These are phyloP conservation scores for Aspidiotus rigidus DNA, from an alignment of 2,888 invertebrate species.

Conservation along the genomic window DNA sequence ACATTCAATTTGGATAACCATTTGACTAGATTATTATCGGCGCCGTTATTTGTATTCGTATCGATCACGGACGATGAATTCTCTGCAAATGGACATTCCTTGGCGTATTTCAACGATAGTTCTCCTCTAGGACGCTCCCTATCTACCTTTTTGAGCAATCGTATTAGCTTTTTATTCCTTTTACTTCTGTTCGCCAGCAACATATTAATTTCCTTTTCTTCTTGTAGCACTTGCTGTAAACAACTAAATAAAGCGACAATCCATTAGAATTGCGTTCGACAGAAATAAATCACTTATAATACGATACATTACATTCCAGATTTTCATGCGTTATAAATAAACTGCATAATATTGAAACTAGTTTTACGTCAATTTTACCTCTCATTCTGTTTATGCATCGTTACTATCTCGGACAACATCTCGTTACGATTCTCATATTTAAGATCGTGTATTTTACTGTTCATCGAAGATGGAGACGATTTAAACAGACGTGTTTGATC, in stretches of 20 bases:
- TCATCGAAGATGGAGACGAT: no score
- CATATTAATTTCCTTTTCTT: slow-evolving; percentile 23
- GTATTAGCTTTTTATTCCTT: slow-evolving; percentile 20
- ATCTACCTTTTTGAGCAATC: slow-evolving; percentile 6
- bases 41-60: slow-evolving; percentile 4
- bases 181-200: slow-evolving; percentile 10
- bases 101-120: background rate
- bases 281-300: background rate
- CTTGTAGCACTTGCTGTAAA: slow-evolving; percentile 19
- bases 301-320: no score
- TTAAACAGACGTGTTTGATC: background rate
- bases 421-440: no score
- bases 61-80: background rate
- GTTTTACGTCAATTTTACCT: no score
- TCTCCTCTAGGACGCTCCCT: slow-evolving; percentile 8
- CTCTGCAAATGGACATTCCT: background rate
- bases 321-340: no score
- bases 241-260: slow-evolving; percentile 10
- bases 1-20: slow-evolving; percentile 65
- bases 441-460: no score
- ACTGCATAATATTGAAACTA: no score
- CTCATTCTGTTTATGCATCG: no score
- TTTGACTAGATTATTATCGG: slow-evolving; percentile 53
- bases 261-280: background rate
- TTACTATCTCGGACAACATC: no score